A percentile compares a stretch with the other conserved stretches of the same genome.
Evolutionary conservation across 2,797 vertebrate genomes (phyloP).

Genomic region (Channallabes apus): DNA sequence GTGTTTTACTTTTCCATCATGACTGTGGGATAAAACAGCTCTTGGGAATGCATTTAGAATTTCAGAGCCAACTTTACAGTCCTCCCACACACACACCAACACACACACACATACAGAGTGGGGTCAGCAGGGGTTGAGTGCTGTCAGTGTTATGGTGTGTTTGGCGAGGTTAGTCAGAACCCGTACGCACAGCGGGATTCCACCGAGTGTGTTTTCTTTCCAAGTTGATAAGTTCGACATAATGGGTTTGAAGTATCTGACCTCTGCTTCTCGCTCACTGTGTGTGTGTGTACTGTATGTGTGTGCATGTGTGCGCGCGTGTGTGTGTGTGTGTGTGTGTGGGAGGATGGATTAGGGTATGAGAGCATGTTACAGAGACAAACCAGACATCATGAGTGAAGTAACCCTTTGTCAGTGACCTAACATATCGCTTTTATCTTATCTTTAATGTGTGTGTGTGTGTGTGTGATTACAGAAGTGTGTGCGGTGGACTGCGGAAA

Average conservation of each 20-base stretch:
- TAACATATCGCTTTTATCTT: neutral
- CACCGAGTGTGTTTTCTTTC: constrained; percentile 32
- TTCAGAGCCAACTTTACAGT: constrained; percentile 12
- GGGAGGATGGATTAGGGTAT: neutral
- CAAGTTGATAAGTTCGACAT: constrained; percentile 40
- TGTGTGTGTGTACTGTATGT: constrained; percentile 17
- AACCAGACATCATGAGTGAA: neutral
- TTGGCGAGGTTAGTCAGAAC: constrained; percentile 33
- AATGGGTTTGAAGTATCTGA: constrained; percentile 46
- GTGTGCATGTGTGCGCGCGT: constrained; percentile 14
- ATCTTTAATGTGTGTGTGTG: constrained; percentile 22
- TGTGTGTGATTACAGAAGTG: constrained; percentile 75
- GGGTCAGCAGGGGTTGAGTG: constrained; percentile 41
- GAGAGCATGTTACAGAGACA: constrained; percentile 20
- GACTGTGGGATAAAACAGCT: neutral
- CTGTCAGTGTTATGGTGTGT: constrained; percentile 50
- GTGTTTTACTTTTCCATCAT: neutral
- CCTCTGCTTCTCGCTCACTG: constrained; percentile 25
- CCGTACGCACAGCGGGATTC: constrained; percentile 28
- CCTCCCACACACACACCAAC: constrained; percentile 10
- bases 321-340: neutral
- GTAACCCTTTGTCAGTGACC: neutral
- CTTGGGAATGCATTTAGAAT: neutral
- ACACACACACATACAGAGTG: constrained; percentile 37
- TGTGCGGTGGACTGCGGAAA: constrained; percentile 88